Evolutionary conservation across 2,113 vertebrate genomes (phyloP).

Genomic region (Rhombomys opimus): DNA sequence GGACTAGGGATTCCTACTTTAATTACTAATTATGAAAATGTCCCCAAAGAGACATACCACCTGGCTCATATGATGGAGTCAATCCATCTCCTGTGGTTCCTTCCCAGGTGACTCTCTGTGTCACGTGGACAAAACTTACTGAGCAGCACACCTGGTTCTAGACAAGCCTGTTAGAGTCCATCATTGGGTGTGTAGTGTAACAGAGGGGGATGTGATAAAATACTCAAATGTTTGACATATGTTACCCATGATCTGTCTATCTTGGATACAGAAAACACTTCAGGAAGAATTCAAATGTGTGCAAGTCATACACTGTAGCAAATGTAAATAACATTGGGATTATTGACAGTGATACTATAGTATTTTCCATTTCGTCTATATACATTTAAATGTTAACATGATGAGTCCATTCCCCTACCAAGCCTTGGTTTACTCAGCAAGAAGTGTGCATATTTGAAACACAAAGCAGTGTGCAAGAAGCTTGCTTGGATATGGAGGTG

Average conservation of each 20-base stretch:
- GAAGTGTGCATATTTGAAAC: not conserved
- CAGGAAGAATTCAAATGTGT: conserved; percentile 13
- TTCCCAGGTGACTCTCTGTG: not conserved
- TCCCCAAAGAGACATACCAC: not conserved
- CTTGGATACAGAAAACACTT: not conserved
- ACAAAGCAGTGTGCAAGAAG: not conserved
- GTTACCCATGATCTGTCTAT: not conserved
- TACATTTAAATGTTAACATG: not conserved
- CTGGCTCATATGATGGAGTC: not conserved
- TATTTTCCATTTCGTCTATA: conserved; percentile 9
- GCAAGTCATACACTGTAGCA: not conserved
- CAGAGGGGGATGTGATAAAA: not conserved
- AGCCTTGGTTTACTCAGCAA: not conserved
- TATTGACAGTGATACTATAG: not conserved
- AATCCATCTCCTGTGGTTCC: not conserved
- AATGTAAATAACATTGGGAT: not conserved
- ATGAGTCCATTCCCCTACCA: not conserved
- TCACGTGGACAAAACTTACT: not conserved
- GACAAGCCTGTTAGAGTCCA: not conserved
- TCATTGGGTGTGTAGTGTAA: not conserved
- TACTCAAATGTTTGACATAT: not conserved
- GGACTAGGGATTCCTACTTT: not conserved
- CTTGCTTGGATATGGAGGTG: not conserved
- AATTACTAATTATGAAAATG: not conserved
- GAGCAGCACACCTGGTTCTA: not conserved